These are phyloP conservation scores for Lutjanus campechanus DNA, from an alignment of 2,797 vertebrate genomes.

Conservation along the genomic window DNA sequence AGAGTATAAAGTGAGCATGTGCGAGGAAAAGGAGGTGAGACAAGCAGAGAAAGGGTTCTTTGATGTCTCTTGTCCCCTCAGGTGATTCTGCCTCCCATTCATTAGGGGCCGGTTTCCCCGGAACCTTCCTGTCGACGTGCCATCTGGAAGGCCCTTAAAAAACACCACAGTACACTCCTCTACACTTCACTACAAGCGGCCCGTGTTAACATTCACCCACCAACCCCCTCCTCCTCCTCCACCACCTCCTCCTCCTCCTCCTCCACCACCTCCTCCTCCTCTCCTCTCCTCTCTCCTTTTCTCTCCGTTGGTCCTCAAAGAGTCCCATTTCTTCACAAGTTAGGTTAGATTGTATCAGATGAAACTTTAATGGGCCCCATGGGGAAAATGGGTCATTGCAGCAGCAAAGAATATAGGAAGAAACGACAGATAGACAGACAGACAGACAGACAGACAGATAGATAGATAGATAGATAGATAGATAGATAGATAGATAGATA, in stretches of 20 bases:
- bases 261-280: background rate
- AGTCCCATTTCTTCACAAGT: constrained; percentile 45
- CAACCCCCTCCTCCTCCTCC: background rate
- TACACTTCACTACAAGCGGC: constrained; percentile 40
- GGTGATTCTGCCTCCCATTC: constrained; percentile 83
- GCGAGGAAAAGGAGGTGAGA: constrained; percentile 37
- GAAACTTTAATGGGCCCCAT: constrained; percentile 59
- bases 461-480: no score
- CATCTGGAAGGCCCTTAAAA: constrained; percentile 81
- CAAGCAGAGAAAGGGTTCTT: constrained; percentile 73
- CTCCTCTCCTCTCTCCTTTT: constrained; percentile 28
- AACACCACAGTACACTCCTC: constrained; percentile 42
- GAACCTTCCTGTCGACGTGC: constrained; percentile 73
- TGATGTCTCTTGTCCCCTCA: constrained; percentile 83
- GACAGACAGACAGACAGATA: background rate
- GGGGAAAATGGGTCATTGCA: constrained; percentile 60
- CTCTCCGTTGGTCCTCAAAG: constrained; percentile 46
- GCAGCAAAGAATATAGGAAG: constrained; percentile 1
- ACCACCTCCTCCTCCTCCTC: background rate
- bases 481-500: no score
- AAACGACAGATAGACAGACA: background rate
- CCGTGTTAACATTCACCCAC: constrained; percentile 45
- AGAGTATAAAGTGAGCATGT: constrained; percentile 46
- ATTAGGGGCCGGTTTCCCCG: constrained; percentile 80
- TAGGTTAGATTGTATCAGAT: constrained; percentile 60